Base-by-base conservation (phyloP, 2,113 vertebrate species). In the Trinectes maculatus region DNA sequence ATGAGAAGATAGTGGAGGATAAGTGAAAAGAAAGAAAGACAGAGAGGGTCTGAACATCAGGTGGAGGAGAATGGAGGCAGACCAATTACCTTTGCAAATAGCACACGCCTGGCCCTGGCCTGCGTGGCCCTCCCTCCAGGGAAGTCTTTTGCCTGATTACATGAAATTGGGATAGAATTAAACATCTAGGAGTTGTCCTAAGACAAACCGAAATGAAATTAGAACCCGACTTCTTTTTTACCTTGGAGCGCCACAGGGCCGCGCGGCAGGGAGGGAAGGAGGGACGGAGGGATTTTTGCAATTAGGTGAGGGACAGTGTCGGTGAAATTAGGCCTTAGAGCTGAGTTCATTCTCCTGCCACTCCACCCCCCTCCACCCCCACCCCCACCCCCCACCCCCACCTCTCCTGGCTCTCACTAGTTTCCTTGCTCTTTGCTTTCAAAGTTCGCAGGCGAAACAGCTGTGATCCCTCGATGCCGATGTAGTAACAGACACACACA, bases 161-260 rank as follows among this genome's bases (percentile, higher is more conserved):
- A 96, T 94, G 93, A 94, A 97, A 98, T 95, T 94, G 94, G 95
- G 95, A 95, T 96, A 94, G 95, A 98, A 97, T 98, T 98, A 98
- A 98, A 98, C 95, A 96, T 95, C 95, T 95, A 94, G 94, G 94
- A 94, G 90, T 94, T 95, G 96, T 96, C 94, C 94, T 92, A 92
- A 92, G 92, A 94, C 94, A 95, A 95, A 95, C 92, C 87, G 80
- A 95, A 95, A 96, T 94, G 93, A 96, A 98, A 98, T 96, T 94
- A 96, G 94, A 93, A 92, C 89, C 91, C 90, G 42, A 47, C 91
- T 85, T 91, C 85, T 89, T 85, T 95, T 92, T 93, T 86, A 86
- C 91, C 93, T 96, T 84, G 87, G 81, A 88, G 89, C 91, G 59
- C 62, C 66, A 74, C 71, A 88, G 92, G 92, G 90, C 79, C 64